Evolutionary conservation across 1,140 invertebrate genomes (phyloP), one percentile per base, ranked within the genome.

Genomic region (Bradynema listronoti): DNA sequence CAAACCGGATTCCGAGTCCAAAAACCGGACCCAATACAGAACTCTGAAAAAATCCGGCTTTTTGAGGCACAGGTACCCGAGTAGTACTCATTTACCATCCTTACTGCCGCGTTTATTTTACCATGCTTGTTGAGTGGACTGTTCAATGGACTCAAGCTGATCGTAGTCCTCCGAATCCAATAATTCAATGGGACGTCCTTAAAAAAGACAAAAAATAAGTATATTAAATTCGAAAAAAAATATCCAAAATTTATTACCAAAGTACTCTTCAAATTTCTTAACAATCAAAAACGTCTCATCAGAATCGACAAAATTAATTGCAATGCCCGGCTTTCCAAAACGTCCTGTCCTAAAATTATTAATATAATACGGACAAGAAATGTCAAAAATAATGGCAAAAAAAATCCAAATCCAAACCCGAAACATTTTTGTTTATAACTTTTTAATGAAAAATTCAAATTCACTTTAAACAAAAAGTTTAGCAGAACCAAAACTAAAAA

Each of bases 271-370:
- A 30, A 77, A 67, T 36, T 62, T 50, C 14, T 58, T 52, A 9
- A 77, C 58, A 41, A 67, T 59, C 9, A 57, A 27, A 49, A 77
- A 62, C 0, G 72, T 56, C n/a, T 60, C 52, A 16, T 66, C 60
- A 16, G 54, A 61, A 49, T 77, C 76, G 11, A 65, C 64, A 19
- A 77, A 61, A 50, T 77, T 77, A 9, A 77, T 68, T 27, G 73
- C 76, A 9, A 77, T 74, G 16, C 74, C 74, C 14, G 65, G 47
- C 51, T 77, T 76, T 5, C 74, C 74, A 39, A 77, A 77, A n/a
- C 74, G 68, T 29, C 74, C 74, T 14, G 76, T 78, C 27, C 73
- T 49, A 19, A 53, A 59, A 58, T 29, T 7, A n/a, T 24, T 3
- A 24, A 19, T 3, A 25, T 30, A 39, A 11, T 11, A 39, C 36